phyloP scores from a whole-genome alignment of 2,797 vertebrate genomes.

The Phalloptychus januarius region DNA sequence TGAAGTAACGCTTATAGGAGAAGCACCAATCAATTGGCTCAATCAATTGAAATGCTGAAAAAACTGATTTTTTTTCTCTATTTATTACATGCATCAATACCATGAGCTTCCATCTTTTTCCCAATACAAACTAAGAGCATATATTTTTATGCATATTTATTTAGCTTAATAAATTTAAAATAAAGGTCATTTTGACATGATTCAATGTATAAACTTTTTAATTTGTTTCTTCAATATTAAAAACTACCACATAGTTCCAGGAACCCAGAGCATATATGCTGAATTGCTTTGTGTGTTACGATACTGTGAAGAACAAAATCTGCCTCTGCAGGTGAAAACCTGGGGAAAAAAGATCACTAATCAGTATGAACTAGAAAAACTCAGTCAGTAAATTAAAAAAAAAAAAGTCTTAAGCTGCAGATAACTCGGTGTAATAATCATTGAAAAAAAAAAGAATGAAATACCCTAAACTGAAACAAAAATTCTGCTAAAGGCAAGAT shows the following conservation, averaged over 20 bases:
- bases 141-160: neutral
- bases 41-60: neutral
- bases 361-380: neutral
- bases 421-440: neutral
- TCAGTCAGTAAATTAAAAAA: neutral
- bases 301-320: neutral
- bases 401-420: neutral
- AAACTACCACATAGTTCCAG: neutral
- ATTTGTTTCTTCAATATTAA: neutral
- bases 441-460: slow-evolving; percentile 4
- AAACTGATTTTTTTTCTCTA: too few species aligned
- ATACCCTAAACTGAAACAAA: neutral
- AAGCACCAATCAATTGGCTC: neutral
- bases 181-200: neutral
- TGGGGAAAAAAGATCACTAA: neutral
- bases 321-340: neutral
- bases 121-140: neutral
- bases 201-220: neutral
- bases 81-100: neutral
- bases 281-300: neutral
- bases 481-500: neutral
- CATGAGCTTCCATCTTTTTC: neutral
- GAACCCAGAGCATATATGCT: neutral
- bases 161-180: neutral
- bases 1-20: neutral